phyloP scores from a whole-genome alignment of 2,797 vertebrate species.

The Coccyzus lansbergi region DNA sequence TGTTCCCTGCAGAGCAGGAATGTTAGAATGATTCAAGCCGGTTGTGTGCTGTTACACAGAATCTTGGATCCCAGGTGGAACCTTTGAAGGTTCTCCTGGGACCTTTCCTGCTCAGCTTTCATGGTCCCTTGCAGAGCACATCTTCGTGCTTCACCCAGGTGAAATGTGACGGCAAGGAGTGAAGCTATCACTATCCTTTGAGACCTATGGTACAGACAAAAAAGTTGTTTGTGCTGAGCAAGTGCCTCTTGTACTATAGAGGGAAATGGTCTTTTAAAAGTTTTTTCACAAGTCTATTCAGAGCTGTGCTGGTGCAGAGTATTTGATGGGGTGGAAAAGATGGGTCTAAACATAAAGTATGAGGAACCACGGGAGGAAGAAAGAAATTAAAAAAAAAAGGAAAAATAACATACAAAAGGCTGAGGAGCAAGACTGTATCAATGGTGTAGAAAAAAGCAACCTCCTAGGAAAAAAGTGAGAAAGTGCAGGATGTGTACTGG shows the following conservation, averaged over 20 bases:
- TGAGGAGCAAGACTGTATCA: background rate
- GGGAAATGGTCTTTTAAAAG: background rate
- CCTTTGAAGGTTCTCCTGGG: background rate
- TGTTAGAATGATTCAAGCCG: background rate
- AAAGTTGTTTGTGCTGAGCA: background rate
- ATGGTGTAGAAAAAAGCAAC: background rate
- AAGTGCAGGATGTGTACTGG: background rate
- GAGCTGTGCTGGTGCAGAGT: background rate
- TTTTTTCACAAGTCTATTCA: background rate
- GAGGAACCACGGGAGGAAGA: background rate
- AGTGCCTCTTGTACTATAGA: too few species aligned
- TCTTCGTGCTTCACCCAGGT: background rate
- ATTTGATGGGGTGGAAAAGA: background rate
- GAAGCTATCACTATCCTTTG: background rate
- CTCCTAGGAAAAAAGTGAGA: background rate
- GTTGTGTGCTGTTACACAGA: fast-evolving
- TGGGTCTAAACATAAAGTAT: background rate
- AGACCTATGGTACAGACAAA: background rate
- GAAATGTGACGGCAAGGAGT: background rate
- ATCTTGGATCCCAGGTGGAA: background rate
- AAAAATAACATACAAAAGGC: background rate
- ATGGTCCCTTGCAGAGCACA: background rate
- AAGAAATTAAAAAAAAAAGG: background rate
- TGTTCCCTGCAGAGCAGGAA: background rate
- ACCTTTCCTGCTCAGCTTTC: background rate